A percentile compares a stretch with the other conserved stretches of the same genome.
These are phyloP conservation scores for Pandemis cinnamomeana DNA, from an alignment of 2,888 invertebrate genomes.

Conservation along the genomic window DNA sequence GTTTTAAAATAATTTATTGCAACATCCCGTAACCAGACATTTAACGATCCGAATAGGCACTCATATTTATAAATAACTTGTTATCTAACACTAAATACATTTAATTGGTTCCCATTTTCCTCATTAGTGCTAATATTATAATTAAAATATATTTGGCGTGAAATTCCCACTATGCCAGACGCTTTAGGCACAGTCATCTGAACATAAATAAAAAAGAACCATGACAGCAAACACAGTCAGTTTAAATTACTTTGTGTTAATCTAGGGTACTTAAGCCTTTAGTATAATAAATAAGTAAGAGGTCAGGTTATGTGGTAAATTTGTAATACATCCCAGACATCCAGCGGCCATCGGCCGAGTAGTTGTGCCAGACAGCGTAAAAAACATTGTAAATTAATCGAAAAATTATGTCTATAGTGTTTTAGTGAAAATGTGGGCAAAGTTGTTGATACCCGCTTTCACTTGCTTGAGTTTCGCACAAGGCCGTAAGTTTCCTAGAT, in stretches of 20 bases:
- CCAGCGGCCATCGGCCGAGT: not conserved
- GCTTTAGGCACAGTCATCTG: too few species aligned
- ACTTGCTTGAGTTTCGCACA: conserved; percentile 1
- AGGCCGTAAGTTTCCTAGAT: conserved; percentile 14
- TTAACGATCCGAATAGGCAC: too few species aligned
- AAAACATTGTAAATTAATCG: not conserved
- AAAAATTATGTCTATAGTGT: conserved; percentile 1
- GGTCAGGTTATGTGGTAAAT: not conserved
- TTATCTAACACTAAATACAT: too few species aligned
- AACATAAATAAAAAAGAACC: not conserved
- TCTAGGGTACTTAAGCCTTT: not conserved
- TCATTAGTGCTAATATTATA: too few species aligned
- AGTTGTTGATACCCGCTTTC: not conserved
- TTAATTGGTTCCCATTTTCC: too few species aligned
- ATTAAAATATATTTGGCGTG: too few species aligned
- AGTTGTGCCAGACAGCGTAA: not conserved
- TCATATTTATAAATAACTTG: too few species aligned
- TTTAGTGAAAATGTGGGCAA: conserved; percentile 11
- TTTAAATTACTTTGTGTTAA: not conserved
- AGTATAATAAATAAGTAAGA: not conserved
- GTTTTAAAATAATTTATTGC: too few species aligned
- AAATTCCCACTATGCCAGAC: too few species aligned
- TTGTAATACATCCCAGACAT: not conserved
- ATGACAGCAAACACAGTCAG: not conserved
- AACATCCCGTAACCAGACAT: too few species aligned